Base-by-base conservation (phyloP, 2,113 vertebrate genomes). In the Coturnix japonica region DNA sequence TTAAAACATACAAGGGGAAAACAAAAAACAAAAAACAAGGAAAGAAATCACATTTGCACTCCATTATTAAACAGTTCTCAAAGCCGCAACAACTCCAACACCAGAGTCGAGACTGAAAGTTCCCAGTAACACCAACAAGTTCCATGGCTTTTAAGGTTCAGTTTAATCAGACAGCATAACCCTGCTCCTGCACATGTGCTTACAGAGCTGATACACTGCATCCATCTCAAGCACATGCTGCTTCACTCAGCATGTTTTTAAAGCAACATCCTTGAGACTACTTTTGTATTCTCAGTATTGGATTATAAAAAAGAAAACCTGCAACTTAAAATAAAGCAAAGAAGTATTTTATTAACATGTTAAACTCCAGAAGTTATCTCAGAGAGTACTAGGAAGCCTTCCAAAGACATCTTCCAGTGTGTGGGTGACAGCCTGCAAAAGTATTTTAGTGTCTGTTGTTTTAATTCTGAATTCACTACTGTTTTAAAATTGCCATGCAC, bases 201-300 rank as follows among this genome's bases (percentile, higher is more conserved):
- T 21, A 5, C 20, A 25, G 47, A 39, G 23, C 4, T 51, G 43
- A 60, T 8, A 28, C 7, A 53, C 41, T 1, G 11, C 51, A 80
- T 51, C 44, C 43, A 3, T 10, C 46, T 69, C 21, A 22, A 28
- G 18, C 3, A 4, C 0, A 0, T 10, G 25, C 37, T 33, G 5
- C 5, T 92, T 67, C 76, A 33, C 60, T 54, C 61, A 39, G 13
- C 5, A 17, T 30, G 21, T 33, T 86, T 81, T 54, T 31, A 54
- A 43, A 81, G 22, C 30, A n/a, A 31, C 20, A 70, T 43, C 56
- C 20, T 78, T 26, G 15, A 54, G 17, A 41, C 33, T 54, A 72
- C 15, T 41, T 53, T 11, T 6, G 19, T 53, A 33, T 12, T 47
- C 54, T 43, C 22, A 9, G 22, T 8, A 64, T 6, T 39, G 37